Percentiles rank a stretch among this genome's conserved stretches.
Conservation (phyloP, 2,113 vertebrate species). For the Alectura lathami region DNA sequence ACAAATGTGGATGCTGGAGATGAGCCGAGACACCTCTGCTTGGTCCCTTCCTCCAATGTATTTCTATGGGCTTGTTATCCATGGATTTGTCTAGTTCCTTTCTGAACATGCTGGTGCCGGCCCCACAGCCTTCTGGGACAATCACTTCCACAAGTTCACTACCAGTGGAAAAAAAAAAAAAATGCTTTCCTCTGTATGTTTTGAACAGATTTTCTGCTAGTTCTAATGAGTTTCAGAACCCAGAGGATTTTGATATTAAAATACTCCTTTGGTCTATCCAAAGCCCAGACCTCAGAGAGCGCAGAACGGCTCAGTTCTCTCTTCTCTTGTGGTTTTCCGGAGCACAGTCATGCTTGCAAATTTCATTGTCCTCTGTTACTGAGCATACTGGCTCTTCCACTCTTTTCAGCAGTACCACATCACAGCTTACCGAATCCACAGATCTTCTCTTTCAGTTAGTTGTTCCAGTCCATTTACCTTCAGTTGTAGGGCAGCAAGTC, state of each 20-base stretch:
- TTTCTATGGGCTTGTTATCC: neutral
- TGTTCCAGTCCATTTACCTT: neutral
- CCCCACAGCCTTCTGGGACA: neutral
- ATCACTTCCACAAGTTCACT: neutral
- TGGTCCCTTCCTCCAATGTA: neutral
- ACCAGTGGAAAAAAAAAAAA: neutral
- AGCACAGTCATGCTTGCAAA: fast-evolving
- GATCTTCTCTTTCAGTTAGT: neutral
- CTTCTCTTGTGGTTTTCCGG: neutral
- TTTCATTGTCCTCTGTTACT: neutral
- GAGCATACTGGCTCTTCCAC: neutral
- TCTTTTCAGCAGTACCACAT: neutral
- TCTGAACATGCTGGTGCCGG: neutral
- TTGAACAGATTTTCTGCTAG: neutral
- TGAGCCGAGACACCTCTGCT: neutral
- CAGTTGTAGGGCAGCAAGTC: neutral
- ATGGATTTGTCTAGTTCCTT: neutral
- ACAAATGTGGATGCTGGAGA: no score
- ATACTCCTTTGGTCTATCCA: neutral
- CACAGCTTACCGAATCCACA: neutral
- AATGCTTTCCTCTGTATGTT: neutral
- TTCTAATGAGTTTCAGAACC: neutral
- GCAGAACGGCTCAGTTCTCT: neutral
- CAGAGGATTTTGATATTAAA: neutral
- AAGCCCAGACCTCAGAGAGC: neutral